Evolutionary conservation across 2,888 invertebrate genomes (phyloP).

Genomic region (Alcis repandata): DNA sequence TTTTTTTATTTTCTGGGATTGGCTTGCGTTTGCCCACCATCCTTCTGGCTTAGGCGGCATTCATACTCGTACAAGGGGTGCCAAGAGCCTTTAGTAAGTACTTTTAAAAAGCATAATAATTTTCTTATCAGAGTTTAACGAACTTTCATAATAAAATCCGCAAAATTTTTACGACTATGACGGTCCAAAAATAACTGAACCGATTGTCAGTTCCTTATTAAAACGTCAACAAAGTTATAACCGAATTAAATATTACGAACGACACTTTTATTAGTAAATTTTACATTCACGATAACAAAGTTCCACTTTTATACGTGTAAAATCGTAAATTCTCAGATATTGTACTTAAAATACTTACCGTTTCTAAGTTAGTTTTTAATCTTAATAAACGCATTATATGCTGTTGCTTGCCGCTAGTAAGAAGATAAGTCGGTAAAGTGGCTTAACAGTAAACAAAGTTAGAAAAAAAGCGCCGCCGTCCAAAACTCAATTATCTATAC

Average conservation of each 20-base stretch:
- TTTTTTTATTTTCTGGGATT: background rate
- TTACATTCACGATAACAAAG: conserved; percentile 50
- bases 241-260: conserved; percentile 42
- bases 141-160: background rate
- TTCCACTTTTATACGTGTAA: conserved; percentile 48
- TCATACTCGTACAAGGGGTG: no score
- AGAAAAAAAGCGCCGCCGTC: conserved; percentile 69
- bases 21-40: no score
- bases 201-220: conserved; percentile 39
- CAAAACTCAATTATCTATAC: conserved; percentile 85
- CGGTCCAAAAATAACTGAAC: conserved; percentile 23
- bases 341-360: conserved; percentile 37
- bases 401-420: conserved; percentile 54
- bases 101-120: background rate
- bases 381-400: conserved; percentile 65
- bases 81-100: no score
- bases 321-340: conserved; percentile 42
- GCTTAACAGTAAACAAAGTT: conserved; percentile 72
- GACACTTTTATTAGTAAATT: conserved; percentile 54
- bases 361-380: conserved; percentile 54
- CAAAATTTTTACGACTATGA: background rate
- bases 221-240: conserved; percentile 41
- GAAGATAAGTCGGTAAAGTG: conserved; percentile 66
- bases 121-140: background rate
- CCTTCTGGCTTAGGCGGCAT: no score